These are phyloP conservation scores for Hirundo rustica DNA, from an alignment of 2,797 vertebrate genomes.

Conservation along the genomic window DNA sequence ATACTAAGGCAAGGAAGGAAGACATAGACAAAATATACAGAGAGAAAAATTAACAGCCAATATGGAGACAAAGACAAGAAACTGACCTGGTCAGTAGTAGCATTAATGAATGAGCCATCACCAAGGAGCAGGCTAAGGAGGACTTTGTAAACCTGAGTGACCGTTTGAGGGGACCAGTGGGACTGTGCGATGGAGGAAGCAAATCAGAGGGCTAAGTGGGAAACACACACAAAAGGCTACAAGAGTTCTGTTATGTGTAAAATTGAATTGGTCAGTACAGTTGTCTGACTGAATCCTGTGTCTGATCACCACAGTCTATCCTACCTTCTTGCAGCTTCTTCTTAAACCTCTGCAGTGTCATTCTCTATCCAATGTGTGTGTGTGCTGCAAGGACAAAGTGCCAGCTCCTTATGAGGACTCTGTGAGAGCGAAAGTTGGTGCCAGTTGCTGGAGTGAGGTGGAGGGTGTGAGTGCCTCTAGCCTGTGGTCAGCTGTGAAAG, in stretches of 20 bases:
- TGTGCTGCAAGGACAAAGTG: background rate
- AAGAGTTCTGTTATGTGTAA: fast-evolving
- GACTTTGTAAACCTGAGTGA: background rate
- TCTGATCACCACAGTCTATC: background rate
- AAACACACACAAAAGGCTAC: background rate
- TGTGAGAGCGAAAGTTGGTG: background rate
- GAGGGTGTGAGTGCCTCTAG: fast-evolving
- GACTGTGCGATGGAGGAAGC: background rate
- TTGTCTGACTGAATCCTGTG: background rate
- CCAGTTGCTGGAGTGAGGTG: too few relatives aligned
- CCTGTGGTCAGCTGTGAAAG: fast-evolving
- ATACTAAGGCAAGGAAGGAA: background rate
- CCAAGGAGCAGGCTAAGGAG: background rate
- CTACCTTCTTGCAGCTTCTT: background rate
- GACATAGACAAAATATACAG: background rate
- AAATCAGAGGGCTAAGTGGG: background rate
- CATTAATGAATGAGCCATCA: background rate
- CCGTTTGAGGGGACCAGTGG: background rate
- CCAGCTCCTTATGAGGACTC: background rate
- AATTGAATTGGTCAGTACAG: fast-evolving
- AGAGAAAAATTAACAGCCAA: background rate
- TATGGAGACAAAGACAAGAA: background rate
- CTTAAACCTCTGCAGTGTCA: background rate
- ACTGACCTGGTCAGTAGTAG: background rate
- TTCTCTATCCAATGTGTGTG: background rate